A percentile compares a stretch with the other conserved stretches of the same genome.
These are phyloP conservation scores for Orchesellides sinensis DNA, from an alignment of 2,888 invertebrate genomes.

Conservation along the genomic window DNA sequence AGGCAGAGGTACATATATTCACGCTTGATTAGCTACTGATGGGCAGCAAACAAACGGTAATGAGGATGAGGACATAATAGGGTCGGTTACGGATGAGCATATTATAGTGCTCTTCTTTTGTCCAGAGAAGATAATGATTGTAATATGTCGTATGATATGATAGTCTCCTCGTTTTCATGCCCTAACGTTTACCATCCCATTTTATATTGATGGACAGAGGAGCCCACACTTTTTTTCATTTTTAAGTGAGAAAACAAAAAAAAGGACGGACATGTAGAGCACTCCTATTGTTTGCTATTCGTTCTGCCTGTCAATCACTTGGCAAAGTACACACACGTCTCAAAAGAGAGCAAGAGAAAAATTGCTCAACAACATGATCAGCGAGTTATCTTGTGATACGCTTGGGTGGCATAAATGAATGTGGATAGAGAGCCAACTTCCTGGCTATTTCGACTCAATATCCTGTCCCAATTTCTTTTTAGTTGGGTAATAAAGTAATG, in stretches of 20 bases:
- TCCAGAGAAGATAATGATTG: no score
- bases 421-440: conserved; percentile 17
- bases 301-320: conserved; percentile 56
- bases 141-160: no score
- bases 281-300: conserved; percentile 37
- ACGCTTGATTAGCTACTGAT: conserved; percentile 67
- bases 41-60: conserved; percentile 58
- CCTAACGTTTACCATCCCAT: no score
- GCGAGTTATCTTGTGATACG: conserved; percentile 17
- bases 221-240: background rate
- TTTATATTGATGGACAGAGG: background rate
- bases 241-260: background rate
- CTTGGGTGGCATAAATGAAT: conserved; percentile 42
- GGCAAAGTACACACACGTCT: background rate
- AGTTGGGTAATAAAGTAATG: background rate
- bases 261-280: conserved; percentile 11
- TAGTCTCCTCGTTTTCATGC: background rate
- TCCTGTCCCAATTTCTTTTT: conserved; percentile 33
- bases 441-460: conserved; percentile 36
- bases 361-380: conserved; percentile 9
- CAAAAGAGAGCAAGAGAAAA: conserved; percentile 21
- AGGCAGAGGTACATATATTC: conserved; percentile 45
- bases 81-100: conserved; percentile 43
- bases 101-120: conserved; percentile 52
- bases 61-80: conserved; percentile 53